Percentiles rank a stretch among this genome's conserved stretches.
phyloP scores from a whole-genome alignment of 2,113 vertebrate genomes.

The Ailuropoda melanoleuca region DNA sequence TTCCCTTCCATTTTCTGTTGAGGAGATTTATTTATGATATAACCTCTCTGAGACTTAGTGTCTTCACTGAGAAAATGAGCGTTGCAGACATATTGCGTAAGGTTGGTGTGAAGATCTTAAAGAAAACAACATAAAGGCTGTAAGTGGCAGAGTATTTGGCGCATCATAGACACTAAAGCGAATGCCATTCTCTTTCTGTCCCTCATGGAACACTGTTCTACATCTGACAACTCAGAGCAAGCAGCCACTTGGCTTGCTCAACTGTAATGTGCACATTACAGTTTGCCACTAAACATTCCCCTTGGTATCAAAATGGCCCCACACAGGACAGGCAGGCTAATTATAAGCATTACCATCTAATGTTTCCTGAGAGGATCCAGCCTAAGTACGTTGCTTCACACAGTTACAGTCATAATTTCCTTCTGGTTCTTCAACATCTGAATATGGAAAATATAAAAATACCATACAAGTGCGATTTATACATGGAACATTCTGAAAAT shows the following conservation, averaged over 20 bases:
- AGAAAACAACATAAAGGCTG: background rate
- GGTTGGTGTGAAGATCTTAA: constrained; percentile 3
- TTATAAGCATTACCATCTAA: background rate
- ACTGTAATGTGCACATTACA: background rate
- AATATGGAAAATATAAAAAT: constrained; percentile 23
- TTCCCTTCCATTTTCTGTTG: constrained; percentile 5
- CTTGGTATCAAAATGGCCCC: background rate
- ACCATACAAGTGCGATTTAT: background rate
- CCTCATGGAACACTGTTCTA: background rate
- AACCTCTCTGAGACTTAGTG: background rate
- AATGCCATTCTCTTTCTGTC: background rate
- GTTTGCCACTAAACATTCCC: background rate
- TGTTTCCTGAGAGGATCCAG: background rate
- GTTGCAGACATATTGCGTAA: background rate
- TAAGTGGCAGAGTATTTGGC: background rate
- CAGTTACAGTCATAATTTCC: background rate
- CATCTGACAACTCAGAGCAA: background rate
- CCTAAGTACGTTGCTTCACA: background rate
- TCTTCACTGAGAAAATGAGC: background rate
- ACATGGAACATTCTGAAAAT: background rate
- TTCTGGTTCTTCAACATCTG: constrained; percentile 25
- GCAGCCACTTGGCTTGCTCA: background rate
- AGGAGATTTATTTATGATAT: background rate
- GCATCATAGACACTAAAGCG: background rate
- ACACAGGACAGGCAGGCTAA: background rate